phyloP scores from a whole-genome alignment of 2,797 vertebrate genomes.

The Anas acuta region DNA sequence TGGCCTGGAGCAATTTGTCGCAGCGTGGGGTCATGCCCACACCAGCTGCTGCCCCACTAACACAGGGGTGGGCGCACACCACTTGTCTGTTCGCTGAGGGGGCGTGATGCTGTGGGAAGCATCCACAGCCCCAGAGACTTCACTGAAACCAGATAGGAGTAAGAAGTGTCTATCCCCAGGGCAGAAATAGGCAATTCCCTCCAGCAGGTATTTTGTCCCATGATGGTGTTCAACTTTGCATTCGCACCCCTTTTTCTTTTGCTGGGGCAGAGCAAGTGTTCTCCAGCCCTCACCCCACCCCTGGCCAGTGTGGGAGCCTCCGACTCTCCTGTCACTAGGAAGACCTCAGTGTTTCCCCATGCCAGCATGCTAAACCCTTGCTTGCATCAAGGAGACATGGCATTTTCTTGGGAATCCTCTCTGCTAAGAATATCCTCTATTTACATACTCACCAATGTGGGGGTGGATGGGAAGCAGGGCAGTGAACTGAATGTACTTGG shows the following conservation, averaged over 20 bases:
- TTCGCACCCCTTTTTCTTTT: background rate
- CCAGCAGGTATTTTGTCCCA: background rate
- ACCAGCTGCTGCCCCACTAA: background rate
- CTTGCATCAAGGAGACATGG: constrained; percentile 47
- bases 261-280: background rate
- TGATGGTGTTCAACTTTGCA: background rate
- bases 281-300: background rate
- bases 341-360: constrained; percentile 25
- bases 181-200: background rate
- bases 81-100: background rate
- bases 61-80: background rate
- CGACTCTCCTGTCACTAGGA: background rate
- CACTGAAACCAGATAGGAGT: background rate
- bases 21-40: background rate
- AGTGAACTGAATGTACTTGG: constrained; percentile 68
- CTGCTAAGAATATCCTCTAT: constrained; percentile 70
- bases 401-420: constrained; percentile 71
- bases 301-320: background rate
- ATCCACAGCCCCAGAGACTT: background rate
- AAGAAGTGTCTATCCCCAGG: background rate
- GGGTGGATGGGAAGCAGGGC: constrained; percentile 36
- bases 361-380: background rate
- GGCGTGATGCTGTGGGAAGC: background rate
- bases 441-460: constrained; percentile 24
- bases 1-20: rapidly evolving